Evolutionary conservation across 2,888 invertebrate genomes (phyloP).

Genomic region (Pheosia gnoma): DNA sequence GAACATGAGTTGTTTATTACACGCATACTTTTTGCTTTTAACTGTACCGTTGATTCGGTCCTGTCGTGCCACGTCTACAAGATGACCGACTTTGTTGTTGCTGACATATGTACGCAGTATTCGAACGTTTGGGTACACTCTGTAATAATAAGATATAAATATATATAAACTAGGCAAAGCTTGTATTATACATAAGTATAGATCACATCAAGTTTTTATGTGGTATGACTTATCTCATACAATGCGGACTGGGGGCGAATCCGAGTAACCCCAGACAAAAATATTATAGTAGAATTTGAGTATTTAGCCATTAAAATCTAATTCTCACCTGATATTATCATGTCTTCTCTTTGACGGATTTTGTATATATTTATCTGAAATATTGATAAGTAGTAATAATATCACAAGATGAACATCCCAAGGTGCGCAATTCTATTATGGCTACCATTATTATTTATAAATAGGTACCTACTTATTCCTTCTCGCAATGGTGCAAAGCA

Average conservation of each 20-base stretch:
- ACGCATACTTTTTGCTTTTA: conserved; percentile 52
- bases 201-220: too few relatives aligned
- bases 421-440: too few relatives aligned
- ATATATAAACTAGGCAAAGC: too few relatives aligned
- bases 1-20: conserved; percentile 85
- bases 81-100: conserved; percentile 71
- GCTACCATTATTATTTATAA: conserved; percentile 12
- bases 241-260: too few relatives aligned
- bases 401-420: background rate
- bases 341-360: conserved; percentile 68
- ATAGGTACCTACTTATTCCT: conserved; percentile 82
- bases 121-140: conserved; percentile 76
- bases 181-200: too few relatives aligned
- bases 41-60: conserved; percentile 47
- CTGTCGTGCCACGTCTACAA: conserved; percentile 68
- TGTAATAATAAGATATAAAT: conserved; percentile 34
- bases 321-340: conserved; percentile 72
- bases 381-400: conserved; percentile 7
- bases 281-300: too few relatives aligned
- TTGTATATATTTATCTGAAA: conserved; percentile 77
- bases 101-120: conserved; percentile 66
- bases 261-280: too few relatives aligned
- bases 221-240: too few relatives aligned
- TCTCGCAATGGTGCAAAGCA: conserved; percentile 89
- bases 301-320: background rate